phyloP scores from a whole-genome alignment of 2,113 vertebrate genomes.

The Ursus arctos region DNA sequence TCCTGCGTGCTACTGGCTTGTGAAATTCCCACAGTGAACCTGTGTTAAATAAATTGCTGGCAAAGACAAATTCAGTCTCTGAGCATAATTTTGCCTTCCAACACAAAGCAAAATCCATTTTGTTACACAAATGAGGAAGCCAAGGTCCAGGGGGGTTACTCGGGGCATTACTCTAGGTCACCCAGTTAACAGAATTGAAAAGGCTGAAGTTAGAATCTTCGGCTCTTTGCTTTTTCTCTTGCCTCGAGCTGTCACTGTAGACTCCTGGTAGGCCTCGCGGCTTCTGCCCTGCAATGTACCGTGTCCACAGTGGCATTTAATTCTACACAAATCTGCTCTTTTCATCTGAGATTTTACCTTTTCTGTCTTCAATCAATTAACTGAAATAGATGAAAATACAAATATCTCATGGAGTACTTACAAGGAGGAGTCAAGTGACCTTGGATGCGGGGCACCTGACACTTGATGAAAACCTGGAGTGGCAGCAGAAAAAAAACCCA shows the following conservation, averaged over 20 bases:
- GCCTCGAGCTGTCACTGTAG: neutral
- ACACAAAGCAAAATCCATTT: neutral
- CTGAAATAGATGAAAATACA: conserved; percentile 73
- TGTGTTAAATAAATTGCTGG: neutral
- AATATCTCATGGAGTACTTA: conserved; percentile 66
- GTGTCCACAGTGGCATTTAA: neutral
- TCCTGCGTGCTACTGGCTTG: neutral
- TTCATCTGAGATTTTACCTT: neutral
- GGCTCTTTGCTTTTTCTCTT: neutral
- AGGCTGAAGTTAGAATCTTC: neutral
- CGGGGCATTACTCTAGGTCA: neutral
- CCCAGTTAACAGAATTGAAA: neutral
- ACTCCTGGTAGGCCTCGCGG: neutral
- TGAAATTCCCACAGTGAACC: neutral
- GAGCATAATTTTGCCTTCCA: neutral
- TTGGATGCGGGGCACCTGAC: neutral
- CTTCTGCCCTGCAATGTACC: conserved; percentile 5
- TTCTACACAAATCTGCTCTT: conserved; percentile 14
- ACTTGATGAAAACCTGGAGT: conserved; percentile 35
- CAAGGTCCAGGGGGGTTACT: neutral
- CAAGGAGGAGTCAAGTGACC: conserved; percentile 61
- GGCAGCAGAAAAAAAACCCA: conserved; percentile 60
- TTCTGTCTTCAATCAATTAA: conserved; percentile 8
- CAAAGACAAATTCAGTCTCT: neutral
- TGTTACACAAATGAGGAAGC: conserved; percentile 10